phyloP scores from a whole-genome alignment of 2,113 vertebrate genomes.

The Fulica atra region DNA sequence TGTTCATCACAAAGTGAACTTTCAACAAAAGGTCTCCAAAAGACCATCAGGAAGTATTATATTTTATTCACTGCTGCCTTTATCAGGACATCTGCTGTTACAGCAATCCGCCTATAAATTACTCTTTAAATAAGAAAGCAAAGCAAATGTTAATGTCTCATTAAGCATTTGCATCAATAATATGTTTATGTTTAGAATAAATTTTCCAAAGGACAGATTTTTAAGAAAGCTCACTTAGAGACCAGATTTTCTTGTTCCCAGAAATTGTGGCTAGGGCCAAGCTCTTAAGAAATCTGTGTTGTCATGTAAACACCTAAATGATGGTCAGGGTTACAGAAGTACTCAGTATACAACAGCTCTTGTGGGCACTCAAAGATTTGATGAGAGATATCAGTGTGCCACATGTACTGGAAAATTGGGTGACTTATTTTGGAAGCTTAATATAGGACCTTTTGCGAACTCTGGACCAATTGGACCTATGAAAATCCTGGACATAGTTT shows the following conservation, averaged over 20 bases:
- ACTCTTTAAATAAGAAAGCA: background rate
- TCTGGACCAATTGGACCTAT: background rate
- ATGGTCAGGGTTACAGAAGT: background rate
- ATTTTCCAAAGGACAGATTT: background rate
- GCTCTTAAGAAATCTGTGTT: background rate
- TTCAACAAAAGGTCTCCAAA: conserved; percentile 20
- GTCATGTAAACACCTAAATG: background rate
- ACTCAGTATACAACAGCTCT: background rate
- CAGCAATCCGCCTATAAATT: background rate
- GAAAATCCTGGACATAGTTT: background rate
- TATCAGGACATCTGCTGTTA: background rate
- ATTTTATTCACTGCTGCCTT: background rate
- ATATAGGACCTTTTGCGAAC: background rate
- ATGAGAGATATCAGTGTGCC: background rate
- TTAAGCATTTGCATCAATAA: background rate
- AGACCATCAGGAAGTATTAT: background rate
- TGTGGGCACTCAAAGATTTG: background rate
- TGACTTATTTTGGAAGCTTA: background rate
- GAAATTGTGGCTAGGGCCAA: background rate
- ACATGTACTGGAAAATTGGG: background rate
- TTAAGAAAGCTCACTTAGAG: conserved; percentile 3
- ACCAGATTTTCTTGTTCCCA: background rate
- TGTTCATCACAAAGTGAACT: background rate
- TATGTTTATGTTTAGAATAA: background rate
- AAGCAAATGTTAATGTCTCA: background rate